These are phyloP conservation scores for Saccopteryx leptura DNA, from an alignment of 2,113 vertebrate genomes.

Conservation along the genomic window DNA sequence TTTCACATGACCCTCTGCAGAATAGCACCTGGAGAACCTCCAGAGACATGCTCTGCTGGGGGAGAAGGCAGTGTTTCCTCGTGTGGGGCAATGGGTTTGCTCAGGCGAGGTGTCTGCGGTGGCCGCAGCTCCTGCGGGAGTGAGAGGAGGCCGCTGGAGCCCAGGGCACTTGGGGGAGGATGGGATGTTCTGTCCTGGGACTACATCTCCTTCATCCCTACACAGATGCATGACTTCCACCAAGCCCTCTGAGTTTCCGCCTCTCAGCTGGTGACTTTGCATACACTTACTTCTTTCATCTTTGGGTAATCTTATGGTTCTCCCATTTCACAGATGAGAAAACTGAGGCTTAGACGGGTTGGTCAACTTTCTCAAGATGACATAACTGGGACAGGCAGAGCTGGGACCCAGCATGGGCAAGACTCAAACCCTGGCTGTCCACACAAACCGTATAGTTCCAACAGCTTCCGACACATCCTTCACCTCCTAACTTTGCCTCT, in stretches of 20 bases:
- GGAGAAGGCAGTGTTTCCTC: not conserved
- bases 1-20: not conserved
- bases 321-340: not conserved
- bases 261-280: fast-evolving
- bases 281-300: not conserved
- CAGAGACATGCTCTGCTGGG: not conserved
- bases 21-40: not conserved
- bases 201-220: not conserved
- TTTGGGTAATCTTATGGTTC: not conserved
- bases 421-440: not conserved
- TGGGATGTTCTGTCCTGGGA: not conserved
- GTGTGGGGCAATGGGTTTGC: fast-evolving
- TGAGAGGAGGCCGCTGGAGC: not conserved
- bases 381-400: not conserved
- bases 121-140: not conserved
- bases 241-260: not conserved
- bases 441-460: fast-evolving
- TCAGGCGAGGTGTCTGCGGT: no score
- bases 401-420: not conserved
- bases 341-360: not conserved
- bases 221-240: not conserved
- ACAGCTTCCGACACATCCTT: not conserved
- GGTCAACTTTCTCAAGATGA: not conserved
- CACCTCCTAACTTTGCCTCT: not conserved
- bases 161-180: no score